Evolutionary conservation across 1,140 invertebrate genomes (phyloP).

Genomic region (Anoplophora glabripennis): DNA sequence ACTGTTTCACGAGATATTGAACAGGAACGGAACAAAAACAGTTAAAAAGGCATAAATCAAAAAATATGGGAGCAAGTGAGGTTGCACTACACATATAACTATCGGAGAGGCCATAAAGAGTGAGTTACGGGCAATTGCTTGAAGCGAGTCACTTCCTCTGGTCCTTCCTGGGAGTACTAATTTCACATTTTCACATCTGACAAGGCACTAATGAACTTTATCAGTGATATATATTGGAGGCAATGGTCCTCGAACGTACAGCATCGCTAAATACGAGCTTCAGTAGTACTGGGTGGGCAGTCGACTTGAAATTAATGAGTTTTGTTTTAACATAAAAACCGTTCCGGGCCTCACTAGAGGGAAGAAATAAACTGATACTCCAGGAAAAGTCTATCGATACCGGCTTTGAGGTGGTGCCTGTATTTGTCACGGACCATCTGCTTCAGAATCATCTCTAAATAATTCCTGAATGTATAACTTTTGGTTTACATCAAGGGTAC

Average conservation of each 20-base stretch:
- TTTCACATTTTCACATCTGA: conserved; percentile 1
- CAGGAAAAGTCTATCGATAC: not conserved
- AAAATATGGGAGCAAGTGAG: conserved; percentile 1
- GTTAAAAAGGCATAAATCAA: conserved; percentile 11
- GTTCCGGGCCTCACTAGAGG: not conserved
- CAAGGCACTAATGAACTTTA: conserved; percentile 13
- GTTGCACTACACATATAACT: no score
- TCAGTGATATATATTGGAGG: conserved; percentile 2
- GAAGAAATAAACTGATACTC: conserved; percentile 2
- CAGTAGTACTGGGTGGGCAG: no score
- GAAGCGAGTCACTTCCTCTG: conserved; percentile 9
- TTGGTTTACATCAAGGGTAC: no score
- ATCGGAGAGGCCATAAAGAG: conserved; percentile 6
- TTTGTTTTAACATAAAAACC: no score
- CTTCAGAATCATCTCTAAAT: no score
- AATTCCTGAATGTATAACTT: no score
- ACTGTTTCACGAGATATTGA: conserved; percentile 16
- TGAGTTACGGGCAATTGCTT: conserved; percentile 2
- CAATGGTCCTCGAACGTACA: no score
- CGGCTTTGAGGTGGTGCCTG: no score
- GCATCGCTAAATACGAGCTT: no score
- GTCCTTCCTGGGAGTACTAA: conserved; percentile 6
- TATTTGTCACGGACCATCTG: no score
- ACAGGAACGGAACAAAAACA: conserved; percentile 13
- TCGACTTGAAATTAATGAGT: no score